phyloP scores from a whole-genome alignment of 2,113 vertebrate species.

The Marmota monax region DNA sequence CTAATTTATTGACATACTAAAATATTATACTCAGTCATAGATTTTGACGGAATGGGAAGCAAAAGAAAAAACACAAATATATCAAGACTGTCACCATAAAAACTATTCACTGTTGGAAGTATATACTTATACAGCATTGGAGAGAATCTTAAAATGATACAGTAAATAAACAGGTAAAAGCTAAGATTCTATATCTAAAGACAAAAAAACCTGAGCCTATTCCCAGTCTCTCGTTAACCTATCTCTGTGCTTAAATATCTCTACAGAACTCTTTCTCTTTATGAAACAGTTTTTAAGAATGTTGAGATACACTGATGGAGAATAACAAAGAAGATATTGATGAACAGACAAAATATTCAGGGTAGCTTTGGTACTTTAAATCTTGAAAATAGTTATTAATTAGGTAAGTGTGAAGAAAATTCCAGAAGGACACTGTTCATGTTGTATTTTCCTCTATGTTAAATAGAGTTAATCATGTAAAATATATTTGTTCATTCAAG shows the following conservation, averaged over 20 bases:
- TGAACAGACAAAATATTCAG: neutral
- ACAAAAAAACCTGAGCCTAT: neutral
- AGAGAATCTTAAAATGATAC: neutral
- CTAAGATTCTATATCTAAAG: neutral
- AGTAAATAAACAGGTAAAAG: neutral
- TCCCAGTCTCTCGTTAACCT: neutral
- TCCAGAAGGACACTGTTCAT: neutral
- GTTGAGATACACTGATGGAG: neutral
- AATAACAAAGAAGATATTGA: neutral
- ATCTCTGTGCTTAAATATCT: neutral
- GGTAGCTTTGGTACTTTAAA: neutral
- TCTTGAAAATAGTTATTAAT: constrained; percentile 10
- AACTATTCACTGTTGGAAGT: neutral
- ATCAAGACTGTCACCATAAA: neutral
- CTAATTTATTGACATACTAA: neutral
- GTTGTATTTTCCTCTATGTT: neutral
- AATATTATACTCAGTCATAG: neutral
- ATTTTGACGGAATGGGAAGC: neutral
- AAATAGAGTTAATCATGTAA: neutral
- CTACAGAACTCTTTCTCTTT: neutral
- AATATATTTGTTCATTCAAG: neutral
- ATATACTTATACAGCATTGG: neutral
- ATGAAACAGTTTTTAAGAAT: neutral
- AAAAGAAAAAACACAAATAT: neutral
- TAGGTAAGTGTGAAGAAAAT: neutral